phyloP scores from a whole-genome alignment of 2,113 vertebrate species.

The Myiozetetes cayanensis region DNA sequence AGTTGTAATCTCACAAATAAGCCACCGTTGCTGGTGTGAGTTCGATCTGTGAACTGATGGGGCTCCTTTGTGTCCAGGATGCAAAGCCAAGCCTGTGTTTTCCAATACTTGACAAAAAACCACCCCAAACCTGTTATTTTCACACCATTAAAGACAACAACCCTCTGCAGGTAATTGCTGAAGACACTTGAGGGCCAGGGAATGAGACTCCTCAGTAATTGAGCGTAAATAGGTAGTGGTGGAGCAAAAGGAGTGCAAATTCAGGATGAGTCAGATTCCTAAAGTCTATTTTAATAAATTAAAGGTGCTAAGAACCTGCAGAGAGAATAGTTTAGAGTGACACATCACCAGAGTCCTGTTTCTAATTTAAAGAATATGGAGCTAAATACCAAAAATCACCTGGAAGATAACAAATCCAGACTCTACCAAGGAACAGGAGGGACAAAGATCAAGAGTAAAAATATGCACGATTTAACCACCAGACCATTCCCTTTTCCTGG shows the following conservation, averaged over 20 bases:
- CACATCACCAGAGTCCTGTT: background rate
- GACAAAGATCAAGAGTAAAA: background rate
- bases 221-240: background rate
- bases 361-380: background rate
- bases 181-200: background rate
- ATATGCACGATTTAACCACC: background rate
- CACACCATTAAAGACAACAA: background rate
- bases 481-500: background rate
- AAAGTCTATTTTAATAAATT: background rate
- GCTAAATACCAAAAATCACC: background rate
- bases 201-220: background rate
- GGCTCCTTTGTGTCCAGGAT: background rate
- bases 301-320: background rate
- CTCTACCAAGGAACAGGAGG: background rate
- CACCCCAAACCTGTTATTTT: background rate
- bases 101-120: background rate
- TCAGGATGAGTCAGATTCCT: background rate
- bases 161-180: background rate
- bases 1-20: background rate
- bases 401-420: background rate
- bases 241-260: background rate
- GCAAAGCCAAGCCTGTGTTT: background rate
- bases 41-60: background rate
- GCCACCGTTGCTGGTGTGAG: rapidly evolving
- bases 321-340: background rate